Percentiles rank a stretch among this genome's conserved stretches.
phyloP scores from a whole-genome alignment of 2,888 invertebrate genomes.

The Leucophenga montana region DNA sequence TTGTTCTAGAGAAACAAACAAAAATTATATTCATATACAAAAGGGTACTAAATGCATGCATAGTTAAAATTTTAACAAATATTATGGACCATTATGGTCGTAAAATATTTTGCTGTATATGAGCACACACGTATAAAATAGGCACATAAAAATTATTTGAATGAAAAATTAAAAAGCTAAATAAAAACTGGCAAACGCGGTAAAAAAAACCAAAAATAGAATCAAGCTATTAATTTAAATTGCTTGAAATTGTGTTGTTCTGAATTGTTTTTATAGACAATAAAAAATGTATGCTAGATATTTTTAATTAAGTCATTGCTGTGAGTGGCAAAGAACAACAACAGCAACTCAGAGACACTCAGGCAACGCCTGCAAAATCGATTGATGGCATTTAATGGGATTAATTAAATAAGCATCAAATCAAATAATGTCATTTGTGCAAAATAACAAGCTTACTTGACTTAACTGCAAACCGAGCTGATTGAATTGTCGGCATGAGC shows the following conservation, averaged over 20 bases:
- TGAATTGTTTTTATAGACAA: background rate
- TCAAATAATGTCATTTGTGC: background rate
- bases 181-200: too few species aligned
- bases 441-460: background rate
- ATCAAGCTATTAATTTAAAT: conserved; percentile 6
- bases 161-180: background rate
- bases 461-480: background rate
- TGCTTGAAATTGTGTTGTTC: background rate
- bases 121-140: too few species aligned
- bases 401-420: conserved; percentile 9
- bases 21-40: too few species aligned
- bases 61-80: conserved; percentile 21
- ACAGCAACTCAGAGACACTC: background rate
- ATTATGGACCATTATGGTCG: conserved; percentile 23
- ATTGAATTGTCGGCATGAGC: conserved; percentile 7
- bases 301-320: too few species aligned
- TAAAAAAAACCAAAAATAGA: conserved; percentile 1
- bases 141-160: background rate
- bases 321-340: background rate
- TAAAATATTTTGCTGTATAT: conserved; percentile 9
- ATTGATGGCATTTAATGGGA: background rate
- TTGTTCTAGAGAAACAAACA: background rate
- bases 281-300: background rate
- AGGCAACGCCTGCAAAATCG: background rate
- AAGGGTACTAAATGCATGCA: background rate